Evolutionary conservation across 2,888 invertebrate species (phyloP).

Genomic region (Stenolophus ochropezus): DNA sequence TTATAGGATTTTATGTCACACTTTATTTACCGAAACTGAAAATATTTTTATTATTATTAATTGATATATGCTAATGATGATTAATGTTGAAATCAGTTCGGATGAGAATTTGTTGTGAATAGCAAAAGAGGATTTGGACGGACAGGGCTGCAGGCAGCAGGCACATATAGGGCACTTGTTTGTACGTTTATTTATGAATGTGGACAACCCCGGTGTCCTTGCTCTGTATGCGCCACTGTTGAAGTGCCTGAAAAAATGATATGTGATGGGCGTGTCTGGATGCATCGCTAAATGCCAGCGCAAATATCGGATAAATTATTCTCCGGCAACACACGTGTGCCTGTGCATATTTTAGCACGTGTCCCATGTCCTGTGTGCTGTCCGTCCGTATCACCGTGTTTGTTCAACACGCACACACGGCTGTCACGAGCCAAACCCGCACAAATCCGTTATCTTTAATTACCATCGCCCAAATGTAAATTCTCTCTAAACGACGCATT

Average conservation of each 20-base stretch:
- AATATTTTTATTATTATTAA: no score
- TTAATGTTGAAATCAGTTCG: no score
- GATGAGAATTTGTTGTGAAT: no score
- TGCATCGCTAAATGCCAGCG: constrained; percentile 37
- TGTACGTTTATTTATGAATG: no score
- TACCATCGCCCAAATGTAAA: constrained; percentile 44
- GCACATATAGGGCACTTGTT: no score
- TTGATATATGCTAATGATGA: no score
- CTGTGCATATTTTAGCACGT: constrained; percentile 46
- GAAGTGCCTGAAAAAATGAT: background rate
- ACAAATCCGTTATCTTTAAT: constrained; percentile 46
- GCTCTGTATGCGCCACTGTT: background rate
- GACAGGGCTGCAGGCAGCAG: no score
- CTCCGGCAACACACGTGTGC: constrained; percentile 42
- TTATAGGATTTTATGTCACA: no score
- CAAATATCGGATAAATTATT: constrained; percentile 46
- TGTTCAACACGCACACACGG: constrained; percentile 24
- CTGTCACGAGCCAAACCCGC: constrained; percentile 28
- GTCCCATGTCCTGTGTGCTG: constrained; percentile 24
- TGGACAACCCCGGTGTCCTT: background rate
- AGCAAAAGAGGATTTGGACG: no score
- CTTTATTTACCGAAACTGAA: no score
- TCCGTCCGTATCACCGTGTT: constrained; percentile 18
- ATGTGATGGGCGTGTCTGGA: constrained; percentile 28
- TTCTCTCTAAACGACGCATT: constrained; percentile 29